Percentiles rank a stretch among this genome's conserved stretches.
These are phyloP conservation scores for Helicorthomorpha holstii DNA, from an alignment of 1,140 invertebrate species.

Conservation along the genomic window DNA sequence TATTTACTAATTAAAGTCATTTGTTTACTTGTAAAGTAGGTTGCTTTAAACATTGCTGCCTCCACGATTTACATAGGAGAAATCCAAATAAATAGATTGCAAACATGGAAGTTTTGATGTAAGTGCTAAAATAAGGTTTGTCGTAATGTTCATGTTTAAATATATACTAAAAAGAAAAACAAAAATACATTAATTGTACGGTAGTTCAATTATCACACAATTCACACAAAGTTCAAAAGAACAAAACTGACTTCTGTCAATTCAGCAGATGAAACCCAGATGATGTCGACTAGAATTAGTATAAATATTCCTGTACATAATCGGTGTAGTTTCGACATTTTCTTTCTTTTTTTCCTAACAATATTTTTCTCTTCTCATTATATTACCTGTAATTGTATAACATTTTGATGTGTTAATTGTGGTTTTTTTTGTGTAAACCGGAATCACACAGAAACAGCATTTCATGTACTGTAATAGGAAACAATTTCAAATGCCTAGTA, in stretches of 20 bases:
- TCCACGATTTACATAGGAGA: slow-evolving; percentile 63
- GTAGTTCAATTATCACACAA: slow-evolving; percentile 5
- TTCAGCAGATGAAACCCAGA: slow-evolving; percentile 74
- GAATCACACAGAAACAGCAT: no score
- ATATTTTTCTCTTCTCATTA: no score
- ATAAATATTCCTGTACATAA: slow-evolving; percentile 56
- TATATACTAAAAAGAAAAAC: slow-evolving; percentile 47
- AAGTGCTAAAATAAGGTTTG: slow-evolving; percentile 78
- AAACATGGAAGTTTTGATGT: slow-evolving; percentile 75
- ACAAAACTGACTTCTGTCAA: slow-evolving; percentile 49
- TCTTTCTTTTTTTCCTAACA: no score
- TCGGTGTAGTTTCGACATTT: slow-evolving; percentile 40
- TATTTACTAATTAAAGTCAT: no score
- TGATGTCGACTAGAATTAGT: slow-evolving; percentile 61
- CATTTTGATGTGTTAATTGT: no score
- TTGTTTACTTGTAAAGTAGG: slow-evolving; percentile 40
- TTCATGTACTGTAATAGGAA: no score
- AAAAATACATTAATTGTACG: slow-evolving; percentile 1
- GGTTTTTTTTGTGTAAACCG: no score
- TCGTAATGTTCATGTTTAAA: slow-evolving; percentile 58
- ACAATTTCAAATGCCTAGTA: no score
- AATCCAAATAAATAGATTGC: slow-evolving; percentile 64
- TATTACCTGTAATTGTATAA: no score
- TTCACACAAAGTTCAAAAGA: no score
- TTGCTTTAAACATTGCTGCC: slow-evolving; percentile 46